Percentiles rank a stretch among this genome's conserved stretches.
phyloP scores from a whole-genome alignment of 2,888 invertebrate genomes.

The Syritta pipiens region DNA sequence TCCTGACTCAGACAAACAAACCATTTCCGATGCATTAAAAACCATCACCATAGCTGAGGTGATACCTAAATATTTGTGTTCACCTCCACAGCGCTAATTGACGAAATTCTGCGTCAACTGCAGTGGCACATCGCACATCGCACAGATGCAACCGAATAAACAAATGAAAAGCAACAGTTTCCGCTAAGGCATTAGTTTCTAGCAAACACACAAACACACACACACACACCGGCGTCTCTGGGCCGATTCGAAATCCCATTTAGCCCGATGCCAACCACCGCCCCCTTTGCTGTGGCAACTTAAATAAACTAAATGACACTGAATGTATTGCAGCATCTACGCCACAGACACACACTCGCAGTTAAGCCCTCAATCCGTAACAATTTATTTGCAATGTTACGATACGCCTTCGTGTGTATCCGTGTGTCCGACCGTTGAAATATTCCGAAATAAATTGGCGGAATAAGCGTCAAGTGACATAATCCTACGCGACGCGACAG shows the following conservation, averaged over 20 bases:
- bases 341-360: constrained; percentile 12
- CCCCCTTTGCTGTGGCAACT: neutral
- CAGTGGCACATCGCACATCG: neutral
- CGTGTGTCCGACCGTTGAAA: constrained; percentile 1
- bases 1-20: constrained; percentile 12
- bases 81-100: constrained; percentile 61
- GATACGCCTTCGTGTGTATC: neutral
- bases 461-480: constrained; percentile 47
- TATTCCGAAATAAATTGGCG: constrained; percentile 51
- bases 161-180: constrained; percentile 58
- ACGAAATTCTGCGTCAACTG: constrained; percentile 33
- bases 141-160: constrained; percentile 24
- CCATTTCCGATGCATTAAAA: constrained; percentile 48
- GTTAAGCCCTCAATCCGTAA: constrained; percentile 19
- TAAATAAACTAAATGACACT: constrained; percentile 43
- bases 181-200: constrained; percentile 45
- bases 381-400: constrained; percentile 22
- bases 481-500: constrained; percentile 47
- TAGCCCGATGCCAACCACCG: constrained; percentile 1
- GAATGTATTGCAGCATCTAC: constrained; percentile 22
- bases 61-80: constrained; percentile 57
- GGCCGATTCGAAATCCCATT: constrained; percentile 38
- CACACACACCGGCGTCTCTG: neutral
- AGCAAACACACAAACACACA: constrained; percentile 29
- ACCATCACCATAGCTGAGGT: constrained; percentile 56